Base-by-base conservation (phyloP, 2,113 vertebrate species). In the Podarcis muralis region DNA sequence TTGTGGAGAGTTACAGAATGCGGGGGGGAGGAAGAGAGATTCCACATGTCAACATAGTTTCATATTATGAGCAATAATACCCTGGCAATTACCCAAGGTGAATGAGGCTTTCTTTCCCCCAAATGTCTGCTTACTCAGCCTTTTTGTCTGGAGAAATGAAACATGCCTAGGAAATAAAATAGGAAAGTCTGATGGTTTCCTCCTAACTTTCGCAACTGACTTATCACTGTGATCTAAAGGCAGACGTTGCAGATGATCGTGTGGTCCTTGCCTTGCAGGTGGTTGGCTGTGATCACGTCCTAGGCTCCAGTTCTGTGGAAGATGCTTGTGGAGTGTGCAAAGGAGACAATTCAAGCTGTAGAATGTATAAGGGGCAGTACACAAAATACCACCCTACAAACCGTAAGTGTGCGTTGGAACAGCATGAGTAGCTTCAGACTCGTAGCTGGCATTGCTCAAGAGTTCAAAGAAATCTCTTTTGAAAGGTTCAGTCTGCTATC, bases 271-370 rank as follows among this genome's bases (percentile, higher is more conserved):
- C 80, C 71, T 94, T 92, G 40, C 92, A 98, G 98, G 97, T 90
- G 92, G 98, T 98, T 79, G 98, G 98, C 77, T 99, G 98, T 94
- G 98, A 98, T 90, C 93, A 93, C 1, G 89, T 98, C 72, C 93
- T 99, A 91, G 98, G 98, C 40, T 99, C 98, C 1, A 91, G 94
- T 43, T 97, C 97, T 32, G 90, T 92, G 4, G 97, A 95, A 77
- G 98, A 99, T 90, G 92, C 92, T 40, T 98, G 98, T 6, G 98
- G 98, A 1, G 95, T 98, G 65, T 99, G 98, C 93, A 96, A 95
- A 74, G 98, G 98, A 75, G 96, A 98, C 93, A 98, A 98, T 92
- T 97, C 98, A 76, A 97, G 97, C 69, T 99, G 98, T 93, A 97
- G 95, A 62, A 95, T 94, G 48, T 98, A 97, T 92, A 98, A 95